Evolutionary conservation across 1,140 invertebrate genomes (phyloP).

Genomic region (Colletes latitarsis): DNA sequence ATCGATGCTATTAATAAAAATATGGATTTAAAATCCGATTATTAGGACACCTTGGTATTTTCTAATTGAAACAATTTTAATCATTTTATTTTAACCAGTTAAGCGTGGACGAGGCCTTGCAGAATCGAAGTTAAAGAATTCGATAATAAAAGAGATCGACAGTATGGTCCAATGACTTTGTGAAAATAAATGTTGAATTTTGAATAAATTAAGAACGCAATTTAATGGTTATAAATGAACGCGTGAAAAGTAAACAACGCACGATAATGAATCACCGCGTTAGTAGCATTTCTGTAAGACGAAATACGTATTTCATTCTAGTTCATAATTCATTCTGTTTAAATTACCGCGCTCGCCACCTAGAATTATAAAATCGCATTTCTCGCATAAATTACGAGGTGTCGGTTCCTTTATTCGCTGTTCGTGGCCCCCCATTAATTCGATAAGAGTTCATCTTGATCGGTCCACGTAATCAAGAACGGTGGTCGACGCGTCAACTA

Average conservation of each 20-base stretch:
- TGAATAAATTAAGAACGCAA: no score
- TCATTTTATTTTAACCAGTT: no score
- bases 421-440: not conserved
- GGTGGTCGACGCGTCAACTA: slow-evolving; percentile 29
- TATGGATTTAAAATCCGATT: no score
- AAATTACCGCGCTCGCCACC: not conserved
- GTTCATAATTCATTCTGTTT: not conserved
- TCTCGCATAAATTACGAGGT: slow-evolving; percentile 25
- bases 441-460: slow-evolving; percentile 24
- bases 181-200: not conserved
- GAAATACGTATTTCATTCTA: slow-evolving; percentile 3
- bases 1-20: no score
- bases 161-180: no score
- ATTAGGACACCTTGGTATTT: no score
- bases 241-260: not conserved
- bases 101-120: no score
- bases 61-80: no score
- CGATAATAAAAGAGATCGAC: no score
- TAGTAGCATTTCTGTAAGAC: slow-evolving; percentile 7
- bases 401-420: not conserved
- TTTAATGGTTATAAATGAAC: not conserved
- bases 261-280: slow-evolving; percentile 7
- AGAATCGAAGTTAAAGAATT: no score
- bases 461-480: slow-evolving; percentile 28
- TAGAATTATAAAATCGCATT: slow-evolving; percentile 16